Percentiles rank a stretch among this genome's conserved stretches.
Evolutionary conservation across 2,888 invertebrate genomes (phyloP).

Genomic region (Dolomedes plantarius): DNA sequence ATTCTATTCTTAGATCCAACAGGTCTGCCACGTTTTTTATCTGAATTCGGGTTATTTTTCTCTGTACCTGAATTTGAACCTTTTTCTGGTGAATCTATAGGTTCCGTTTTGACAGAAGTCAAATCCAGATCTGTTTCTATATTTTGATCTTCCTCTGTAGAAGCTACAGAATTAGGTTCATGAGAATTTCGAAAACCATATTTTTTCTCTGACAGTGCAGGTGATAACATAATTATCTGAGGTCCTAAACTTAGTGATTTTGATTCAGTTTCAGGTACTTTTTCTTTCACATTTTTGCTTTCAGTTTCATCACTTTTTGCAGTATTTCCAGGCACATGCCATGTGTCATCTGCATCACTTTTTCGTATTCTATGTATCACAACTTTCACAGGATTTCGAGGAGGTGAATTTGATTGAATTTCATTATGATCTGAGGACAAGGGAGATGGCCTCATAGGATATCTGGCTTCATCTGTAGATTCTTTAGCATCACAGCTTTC

Average conservation of each 20-base stretch:
- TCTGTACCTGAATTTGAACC: neutral
- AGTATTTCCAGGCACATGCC: constrained; percentile 56
- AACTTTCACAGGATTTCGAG: constrained; percentile 61
- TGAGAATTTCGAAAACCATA: constrained; percentile 21
- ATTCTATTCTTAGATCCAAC: constrained; percentile 55
- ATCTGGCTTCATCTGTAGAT: neutral
- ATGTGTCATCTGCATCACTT: constrained; percentile 55
- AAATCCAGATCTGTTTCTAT: neutral
- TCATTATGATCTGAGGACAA: constrained; percentile 9
- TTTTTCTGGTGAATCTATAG: constrained; percentile 1
- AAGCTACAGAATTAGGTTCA: constrained; percentile 25
- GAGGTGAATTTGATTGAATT: constrained; percentile 13
- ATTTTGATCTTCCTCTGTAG: constrained; percentile 23
- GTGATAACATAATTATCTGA: constrained; percentile 64
- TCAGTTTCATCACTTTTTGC: constrained; percentile 1
- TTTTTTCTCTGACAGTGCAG: constrained; percentile 40
- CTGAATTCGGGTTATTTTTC: neutral
- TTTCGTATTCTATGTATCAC: constrained; percentile 65
- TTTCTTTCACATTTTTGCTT: neutral
- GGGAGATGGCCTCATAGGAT: neutral
- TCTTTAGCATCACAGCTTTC: constrained; percentile 9
- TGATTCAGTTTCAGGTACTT: constrained; percentile 21
- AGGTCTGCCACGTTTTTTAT: constrained; percentile 53
- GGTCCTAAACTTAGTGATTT: constrained; percentile 50
- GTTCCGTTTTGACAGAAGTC: neutral